Base-by-base conservation (phyloP, 2,797 vertebrate species). In the Australoheros facetus region DNA sequence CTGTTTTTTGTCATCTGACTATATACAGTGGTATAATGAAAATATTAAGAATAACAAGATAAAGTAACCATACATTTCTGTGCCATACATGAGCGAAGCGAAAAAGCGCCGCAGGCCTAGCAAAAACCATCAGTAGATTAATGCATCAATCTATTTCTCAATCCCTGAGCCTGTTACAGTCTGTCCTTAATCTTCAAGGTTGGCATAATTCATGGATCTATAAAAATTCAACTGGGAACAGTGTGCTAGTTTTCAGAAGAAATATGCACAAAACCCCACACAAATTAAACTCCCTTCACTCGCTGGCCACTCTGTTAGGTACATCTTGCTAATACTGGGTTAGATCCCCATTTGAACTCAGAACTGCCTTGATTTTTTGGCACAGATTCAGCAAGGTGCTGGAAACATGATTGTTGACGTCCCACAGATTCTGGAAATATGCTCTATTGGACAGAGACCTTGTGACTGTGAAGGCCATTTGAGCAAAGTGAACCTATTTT, bases 181-280 rank as follows among this genome's bases (percentile, higher is more conserved):
- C 13, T 82, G 56, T 74, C 28, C 73, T 37, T 62, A 59, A 86
- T 45, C 51, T 1, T 78, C 1, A 14, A 4, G 56, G 45, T 53
- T 48, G 78, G 39, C 16, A 16, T 58, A 39, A 26, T 56, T 88
- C 59, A 17, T 54, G 53, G 78, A 84, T 79, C 56, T 71, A 77
- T 64, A 39, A 77, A 64, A 79, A 53, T 32, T 82, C 34, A 72
- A 16, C 70, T 55, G 21, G 71, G 53, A 83, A 78, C 16, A 13
- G 26, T 57, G 73, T 57, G 59, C 70, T 60, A 80, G 57, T n/a
- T 82, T 74, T 82, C 39, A 69, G 51, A 81, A 32, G 28, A 78
- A 82, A 82, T 83, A 48, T 80, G 69, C 85, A 73, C 34, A 56
- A 76, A 70, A 60, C 71, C 71, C 56, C 73, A 82, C 71, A 62